Evolutionary conservation across 2,797 vertebrate species (phyloP), one percentile per base, ranked within the genome.

Genomic region (Chaetodon trifasciatus): DNA sequence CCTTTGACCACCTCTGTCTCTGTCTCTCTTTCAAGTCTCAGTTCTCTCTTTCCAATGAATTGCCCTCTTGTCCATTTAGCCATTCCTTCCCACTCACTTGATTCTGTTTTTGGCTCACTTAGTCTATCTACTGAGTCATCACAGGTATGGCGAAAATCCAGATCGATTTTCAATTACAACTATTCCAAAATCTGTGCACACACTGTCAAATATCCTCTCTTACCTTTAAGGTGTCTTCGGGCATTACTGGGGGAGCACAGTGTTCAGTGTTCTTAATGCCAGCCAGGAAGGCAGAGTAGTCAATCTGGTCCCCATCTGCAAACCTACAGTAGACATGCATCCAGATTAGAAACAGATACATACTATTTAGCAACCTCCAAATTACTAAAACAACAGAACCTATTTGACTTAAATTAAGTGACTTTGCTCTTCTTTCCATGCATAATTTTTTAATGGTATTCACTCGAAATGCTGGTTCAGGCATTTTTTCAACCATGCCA

Each of bases 221-320:
- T 83, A 98, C 97, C 96, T 97, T 95, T 73, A 95, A 50, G 37
- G 82, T 81, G 53, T 92, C 83, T 0, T 93, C 85, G 0, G 86
- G 88, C 71, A 91, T 68, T 6, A 94, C 85, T 24, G 89, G 79
- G 17, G 91, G 85, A 61, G 94, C 50, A 1, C 84, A 93, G 82
- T 96, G 94, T 76, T 95, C 90, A 83, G 93, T 86, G 97, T 97
- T 98, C 93, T 98, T 96, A 78, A 98, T 92, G 8, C 86, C 92
- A 84, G 92, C 86, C 63, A 98, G 81, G 86, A 98, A 93, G 21
- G 94, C 94, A 0, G 94, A 50, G 77, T 98, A 98, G 92, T 97
- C 94, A n/a, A 98, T 86, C 88, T 95, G 90, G 32, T 95, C 94
- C 58, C 88, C 93, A 8, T 96, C 93, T 92, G 95, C 88, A 95